Evolutionary conservation across 2,888 invertebrate species (phyloP).

Genomic region (Campaea margaritaria): DNA sequence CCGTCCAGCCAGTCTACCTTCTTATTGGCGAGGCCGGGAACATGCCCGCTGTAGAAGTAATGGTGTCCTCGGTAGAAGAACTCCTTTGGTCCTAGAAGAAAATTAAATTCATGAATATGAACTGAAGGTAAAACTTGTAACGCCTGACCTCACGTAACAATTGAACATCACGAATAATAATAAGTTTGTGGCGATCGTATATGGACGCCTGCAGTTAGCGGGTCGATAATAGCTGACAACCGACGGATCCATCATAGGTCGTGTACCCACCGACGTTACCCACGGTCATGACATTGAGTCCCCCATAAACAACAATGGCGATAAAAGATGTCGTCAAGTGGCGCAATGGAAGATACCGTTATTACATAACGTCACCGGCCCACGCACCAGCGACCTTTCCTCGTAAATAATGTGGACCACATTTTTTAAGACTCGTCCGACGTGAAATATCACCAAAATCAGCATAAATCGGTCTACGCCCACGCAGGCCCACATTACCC

Average conservation of each 20-base stretch:
- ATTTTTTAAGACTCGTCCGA: conserved; percentile 44
- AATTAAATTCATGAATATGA: conserved; percentile 31
- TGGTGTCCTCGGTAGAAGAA: conserved; percentile 95
- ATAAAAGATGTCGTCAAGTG: conserved; percentile 52
- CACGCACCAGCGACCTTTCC: conserved; percentile 59
- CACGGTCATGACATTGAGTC: conserved; percentile 78
- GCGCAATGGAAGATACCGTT: conserved; percentile 51
- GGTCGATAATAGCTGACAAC: conserved; percentile 49
- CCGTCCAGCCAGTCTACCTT: conserved; percentile 96
- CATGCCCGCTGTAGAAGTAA: conserved; percentile 94
- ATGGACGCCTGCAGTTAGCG: conserved; percentile 43
- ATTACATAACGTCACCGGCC: conserved; percentile 61
- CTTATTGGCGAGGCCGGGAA: conserved; percentile 90
- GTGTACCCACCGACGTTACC: conserved; percentile 57
- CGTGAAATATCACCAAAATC: conserved; percentile 44
- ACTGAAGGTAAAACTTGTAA: conserved; percentile 37
- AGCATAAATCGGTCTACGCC: conserved; percentile 29
- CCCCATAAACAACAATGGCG: conserved; percentile 58
- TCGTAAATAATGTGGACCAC: conserved; percentile 44
- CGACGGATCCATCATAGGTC: conserved; percentile 53
- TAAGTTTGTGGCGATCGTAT: conserved; percentile 37
- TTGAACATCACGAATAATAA: conserved; percentile 44
- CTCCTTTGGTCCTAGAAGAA: conserved; percentile 91
- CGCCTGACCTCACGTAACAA: conserved; percentile 50
- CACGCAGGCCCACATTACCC: conserved; percentile 14